These are phyloP conservation scores for Drosophila murphyi DNA, from an alignment of 1,140 invertebrate genomes.

Conservation along the genomic window DNA sequence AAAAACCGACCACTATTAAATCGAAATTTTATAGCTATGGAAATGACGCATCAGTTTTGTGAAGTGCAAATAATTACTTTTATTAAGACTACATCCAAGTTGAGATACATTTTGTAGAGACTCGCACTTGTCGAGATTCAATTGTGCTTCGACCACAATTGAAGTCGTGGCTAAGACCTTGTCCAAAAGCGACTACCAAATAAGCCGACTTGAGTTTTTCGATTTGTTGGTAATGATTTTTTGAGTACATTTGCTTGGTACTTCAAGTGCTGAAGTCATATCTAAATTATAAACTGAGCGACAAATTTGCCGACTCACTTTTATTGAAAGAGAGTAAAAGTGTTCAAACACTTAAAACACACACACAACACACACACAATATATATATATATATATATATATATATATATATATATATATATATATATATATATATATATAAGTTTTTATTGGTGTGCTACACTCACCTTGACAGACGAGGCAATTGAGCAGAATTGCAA, in stretches of 20 bases:
- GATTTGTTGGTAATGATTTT: constrained; percentile 21
- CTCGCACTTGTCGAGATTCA: constrained; percentile 39
- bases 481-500: constrained; percentile 65
- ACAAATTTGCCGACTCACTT: not conserved
- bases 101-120: constrained; percentile 32
- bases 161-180: constrained; percentile 32
- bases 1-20: constrained; percentile 25
- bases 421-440: not conserved
- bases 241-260: not conserved
- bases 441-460: not conserved
- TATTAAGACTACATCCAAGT: constrained; percentile 42
- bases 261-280: constrained; percentile 10
- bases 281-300: constrained; percentile 24
- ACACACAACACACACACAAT: too few relatives aligned
- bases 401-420: not conserved
- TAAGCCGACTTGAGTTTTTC: not conserved
- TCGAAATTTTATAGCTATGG: constrained; percentile 5
- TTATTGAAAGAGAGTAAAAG: not conserved
- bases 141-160: constrained; percentile 35
- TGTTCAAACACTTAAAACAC: not conserved
- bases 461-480: constrained; percentile 71
- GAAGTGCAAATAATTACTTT: constrained; percentile 26
- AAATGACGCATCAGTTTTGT: constrained; percentile 62
- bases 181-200: constrained; percentile 22
- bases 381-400: not conserved